Evolutionary conservation across 2,888 invertebrate genomes (phyloP).

Genomic region (Dendrolimus houi): DNA sequence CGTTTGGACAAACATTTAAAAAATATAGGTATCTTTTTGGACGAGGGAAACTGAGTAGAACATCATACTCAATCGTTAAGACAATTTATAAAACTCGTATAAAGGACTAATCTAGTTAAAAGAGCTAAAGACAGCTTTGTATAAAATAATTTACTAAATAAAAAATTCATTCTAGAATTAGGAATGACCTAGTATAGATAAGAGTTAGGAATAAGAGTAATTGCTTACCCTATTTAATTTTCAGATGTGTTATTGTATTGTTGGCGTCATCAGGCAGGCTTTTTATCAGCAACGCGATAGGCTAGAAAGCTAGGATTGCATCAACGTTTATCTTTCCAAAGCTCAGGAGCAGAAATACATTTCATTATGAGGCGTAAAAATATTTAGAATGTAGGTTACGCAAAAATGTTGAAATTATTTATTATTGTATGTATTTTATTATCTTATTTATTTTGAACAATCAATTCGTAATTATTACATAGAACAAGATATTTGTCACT

Average conservation of each 20-base stretch:
- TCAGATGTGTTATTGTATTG: slow-evolving; percentile 43
- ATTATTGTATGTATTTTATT: too few relatives aligned
- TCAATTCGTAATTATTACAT: too few relatives aligned
- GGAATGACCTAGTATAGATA: background rate
- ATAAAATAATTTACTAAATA: slow-evolving; percentile 2
- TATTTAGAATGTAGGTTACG: background rate
- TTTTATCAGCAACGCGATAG: slow-evolving; percentile 17
- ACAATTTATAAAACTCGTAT: too few relatives aligned
- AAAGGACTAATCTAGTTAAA: too few relatives aligned
- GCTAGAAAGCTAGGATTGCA: slow-evolving; percentile 12
- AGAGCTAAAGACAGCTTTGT: background rate
- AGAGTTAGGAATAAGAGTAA: slow-evolving; percentile 22
- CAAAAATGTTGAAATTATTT: background rate
- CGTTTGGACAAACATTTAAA: too few relatives aligned
- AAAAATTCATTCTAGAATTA: background rate
- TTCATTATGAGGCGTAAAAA: background rate
- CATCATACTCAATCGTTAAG: too few relatives aligned
- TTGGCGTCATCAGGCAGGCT: slow-evolving; percentile 46
- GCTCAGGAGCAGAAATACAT: slow-evolving; percentile 15
- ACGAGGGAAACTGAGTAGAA: too few relatives aligned
- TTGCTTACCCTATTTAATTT: slow-evolving; percentile 47
- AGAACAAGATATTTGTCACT: too few relatives aligned
- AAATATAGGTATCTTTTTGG: too few relatives aligned
- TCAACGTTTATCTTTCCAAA: background rate
- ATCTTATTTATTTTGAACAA: too few relatives aligned